Evolutionary conservation across 2,888 invertebrate genomes (phyloP).

Genomic region (Pyrocoelia pectoralis): DNA sequence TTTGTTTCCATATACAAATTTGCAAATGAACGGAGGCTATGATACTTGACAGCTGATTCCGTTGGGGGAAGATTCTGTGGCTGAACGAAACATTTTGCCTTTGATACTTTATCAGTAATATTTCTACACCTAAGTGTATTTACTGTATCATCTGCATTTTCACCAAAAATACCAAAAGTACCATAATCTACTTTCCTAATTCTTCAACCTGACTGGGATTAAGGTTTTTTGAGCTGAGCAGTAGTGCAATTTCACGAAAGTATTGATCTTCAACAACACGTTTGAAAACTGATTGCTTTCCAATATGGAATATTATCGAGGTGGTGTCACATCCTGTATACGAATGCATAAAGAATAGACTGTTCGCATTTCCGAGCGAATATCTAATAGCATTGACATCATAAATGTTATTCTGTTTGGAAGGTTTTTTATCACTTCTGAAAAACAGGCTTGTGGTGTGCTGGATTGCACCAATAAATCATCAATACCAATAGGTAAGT

Average conservation of each 20-base stretch:
- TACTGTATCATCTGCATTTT: neutral
- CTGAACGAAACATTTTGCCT: slow-evolving; percentile 3
- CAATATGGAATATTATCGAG: slow-evolving; percentile 3
- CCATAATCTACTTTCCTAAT: neutral
- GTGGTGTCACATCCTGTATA: slow-evolving; percentile 8
- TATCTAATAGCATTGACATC: slow-evolving; percentile 2
- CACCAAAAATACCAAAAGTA: neutral
- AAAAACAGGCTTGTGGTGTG: slow-evolving; percentile 2
- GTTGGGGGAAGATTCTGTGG: neutral
- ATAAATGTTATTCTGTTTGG: slow-evolving; percentile 12
- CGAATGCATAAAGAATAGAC: slow-evolving; percentile 12
- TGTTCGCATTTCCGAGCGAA: slow-evolving; percentile 7
- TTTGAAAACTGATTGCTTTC: slow-evolving; percentile 7
- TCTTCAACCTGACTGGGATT: slow-evolving; percentile 6
- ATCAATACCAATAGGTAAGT: slow-evolving; percentile 6
- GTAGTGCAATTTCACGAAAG: slow-evolving; percentile 1
- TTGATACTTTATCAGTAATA: neutral
- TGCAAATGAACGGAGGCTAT: slow-evolving; percentile 5
- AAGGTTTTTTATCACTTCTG: slow-evolving; percentile 6
- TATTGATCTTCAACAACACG: slow-evolving; percentile 6
- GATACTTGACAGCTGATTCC: slow-evolving; percentile 11
- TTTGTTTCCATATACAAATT: slow-evolving; percentile 6
- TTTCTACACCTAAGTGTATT: slow-evolving; percentile 3
- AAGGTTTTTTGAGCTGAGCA: neutral
- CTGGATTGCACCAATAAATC: slow-evolving; percentile 12